These are phyloP conservation scores for Pelosia muscerda DNA, from an alignment of 2,888 invertebrate genomes.

Conservation along the genomic window DNA sequence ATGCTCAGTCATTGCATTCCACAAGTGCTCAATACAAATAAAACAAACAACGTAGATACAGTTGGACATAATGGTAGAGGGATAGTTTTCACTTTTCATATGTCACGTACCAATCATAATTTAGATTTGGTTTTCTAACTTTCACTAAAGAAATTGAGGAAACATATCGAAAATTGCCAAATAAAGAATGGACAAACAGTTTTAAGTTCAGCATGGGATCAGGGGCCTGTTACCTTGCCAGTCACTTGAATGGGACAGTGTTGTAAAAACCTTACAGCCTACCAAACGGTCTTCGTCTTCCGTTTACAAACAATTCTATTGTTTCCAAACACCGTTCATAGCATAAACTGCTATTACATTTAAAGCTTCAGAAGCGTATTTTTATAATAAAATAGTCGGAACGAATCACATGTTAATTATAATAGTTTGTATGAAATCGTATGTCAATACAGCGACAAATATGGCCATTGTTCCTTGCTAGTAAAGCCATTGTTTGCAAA, in stretches of 20 bases:
- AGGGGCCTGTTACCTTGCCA: background rate
- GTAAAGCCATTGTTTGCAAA: conserved; percentile 10
- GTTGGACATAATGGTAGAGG: no score
- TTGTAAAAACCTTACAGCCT: background rate
- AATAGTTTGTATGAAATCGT: conserved; percentile 12
- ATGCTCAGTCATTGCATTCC: no score
- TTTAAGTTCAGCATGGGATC: background rate
- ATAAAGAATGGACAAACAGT: background rate
- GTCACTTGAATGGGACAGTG: background rate
- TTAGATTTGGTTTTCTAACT: background rate
- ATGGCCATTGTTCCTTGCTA: background rate
- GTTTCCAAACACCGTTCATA: background rate
- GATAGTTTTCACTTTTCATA: no score
- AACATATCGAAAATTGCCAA: background rate
- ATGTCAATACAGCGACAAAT: conserved; percentile 8
- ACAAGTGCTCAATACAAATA: no score
- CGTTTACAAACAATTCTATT: background rate
- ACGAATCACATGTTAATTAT: conserved; percentile 13
- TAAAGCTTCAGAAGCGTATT: background rate
- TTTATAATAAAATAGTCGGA: background rate
- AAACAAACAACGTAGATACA: no score
- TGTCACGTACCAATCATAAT: background rate
- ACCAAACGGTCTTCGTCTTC: background rate
- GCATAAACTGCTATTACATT: background rate
- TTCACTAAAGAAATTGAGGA: background rate